Conservation (phyloP, 2,797 vertebrate species). For the Lacerta viridis region DNA sequence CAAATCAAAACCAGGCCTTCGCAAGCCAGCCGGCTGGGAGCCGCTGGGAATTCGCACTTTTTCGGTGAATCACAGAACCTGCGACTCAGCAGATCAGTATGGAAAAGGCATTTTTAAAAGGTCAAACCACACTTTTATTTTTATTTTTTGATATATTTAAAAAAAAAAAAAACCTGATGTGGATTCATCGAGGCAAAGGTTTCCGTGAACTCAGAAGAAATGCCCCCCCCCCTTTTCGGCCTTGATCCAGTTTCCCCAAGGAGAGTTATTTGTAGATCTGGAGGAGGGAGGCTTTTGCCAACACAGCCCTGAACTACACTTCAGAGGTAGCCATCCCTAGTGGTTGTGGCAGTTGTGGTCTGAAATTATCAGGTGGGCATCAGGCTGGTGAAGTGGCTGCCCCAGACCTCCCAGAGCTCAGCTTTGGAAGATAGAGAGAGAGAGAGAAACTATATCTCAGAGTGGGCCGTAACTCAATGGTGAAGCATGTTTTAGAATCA, state of each 20-base stretch:
- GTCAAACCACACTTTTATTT: conserved; percentile 5
- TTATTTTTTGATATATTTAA: neutral
- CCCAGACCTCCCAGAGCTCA: neutral
- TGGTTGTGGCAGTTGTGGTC: neutral
- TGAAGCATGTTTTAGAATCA: too few species aligned
- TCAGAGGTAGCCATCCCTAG: neutral
- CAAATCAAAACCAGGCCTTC: conserved; percentile 27
- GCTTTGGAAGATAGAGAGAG: neutral
- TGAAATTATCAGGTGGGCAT: neutral
- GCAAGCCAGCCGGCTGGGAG: too few species aligned
- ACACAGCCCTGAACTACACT: too few species aligned
- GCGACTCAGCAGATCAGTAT: neutral
- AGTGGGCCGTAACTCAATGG: too few species aligned
- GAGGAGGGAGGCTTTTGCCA: neutral
- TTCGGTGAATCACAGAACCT: conserved; percentile 3
- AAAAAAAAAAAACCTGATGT: neutral
- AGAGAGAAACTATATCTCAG: neutral
- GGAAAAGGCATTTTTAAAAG: conserved; percentile 7
- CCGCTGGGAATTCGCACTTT: conserved; percentile 5
- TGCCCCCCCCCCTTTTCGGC: neutral
- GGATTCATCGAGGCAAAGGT: neutral
- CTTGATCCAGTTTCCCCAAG: neutral
- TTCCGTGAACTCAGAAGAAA: neutral
- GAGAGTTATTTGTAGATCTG: neutral
- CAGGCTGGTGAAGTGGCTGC: neutral